phyloP scores from a whole-genome alignment of 2,797 vertebrate genomes.

The Aratinga solstitialis region DNA sequence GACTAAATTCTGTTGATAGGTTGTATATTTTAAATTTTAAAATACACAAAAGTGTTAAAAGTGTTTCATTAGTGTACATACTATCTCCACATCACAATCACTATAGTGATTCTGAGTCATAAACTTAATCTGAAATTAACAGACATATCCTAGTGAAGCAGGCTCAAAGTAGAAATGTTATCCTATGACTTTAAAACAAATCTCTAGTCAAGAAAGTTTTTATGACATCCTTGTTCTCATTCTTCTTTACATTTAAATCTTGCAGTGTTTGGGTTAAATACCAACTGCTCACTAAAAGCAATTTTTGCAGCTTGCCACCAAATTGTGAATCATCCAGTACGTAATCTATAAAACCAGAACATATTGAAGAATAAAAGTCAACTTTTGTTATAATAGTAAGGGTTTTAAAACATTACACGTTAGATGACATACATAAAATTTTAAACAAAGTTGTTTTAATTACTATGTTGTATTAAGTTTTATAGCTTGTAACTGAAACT shows the following conservation, averaged over 20 bases:
- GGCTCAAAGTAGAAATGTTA: neutral
- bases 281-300: neutral
- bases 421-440: neutral
- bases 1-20: neutral
- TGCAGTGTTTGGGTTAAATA: conserved; percentile 2
- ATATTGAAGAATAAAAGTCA: neutral
- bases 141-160: neutral
- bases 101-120: neutral
- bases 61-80: neutral
- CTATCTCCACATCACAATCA: neutral
- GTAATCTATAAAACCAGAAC: neutral
- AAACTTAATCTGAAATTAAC: neutral
- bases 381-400: neutral
- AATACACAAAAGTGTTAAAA: neutral
- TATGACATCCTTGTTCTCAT: neutral
- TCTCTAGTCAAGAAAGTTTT: neutral
- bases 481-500: neutral
- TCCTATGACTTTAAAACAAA: neutral
- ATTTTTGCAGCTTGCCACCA: neutral
- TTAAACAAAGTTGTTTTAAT: neutral
- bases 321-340: neutral
- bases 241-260: conserved; percentile 5
- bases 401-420: neutral
- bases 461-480: neutral
- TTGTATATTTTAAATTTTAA: neutral